phyloP scores from a whole-genome alignment of 1,140 invertebrate genomes.

The Halictus rubicundus region DNA sequence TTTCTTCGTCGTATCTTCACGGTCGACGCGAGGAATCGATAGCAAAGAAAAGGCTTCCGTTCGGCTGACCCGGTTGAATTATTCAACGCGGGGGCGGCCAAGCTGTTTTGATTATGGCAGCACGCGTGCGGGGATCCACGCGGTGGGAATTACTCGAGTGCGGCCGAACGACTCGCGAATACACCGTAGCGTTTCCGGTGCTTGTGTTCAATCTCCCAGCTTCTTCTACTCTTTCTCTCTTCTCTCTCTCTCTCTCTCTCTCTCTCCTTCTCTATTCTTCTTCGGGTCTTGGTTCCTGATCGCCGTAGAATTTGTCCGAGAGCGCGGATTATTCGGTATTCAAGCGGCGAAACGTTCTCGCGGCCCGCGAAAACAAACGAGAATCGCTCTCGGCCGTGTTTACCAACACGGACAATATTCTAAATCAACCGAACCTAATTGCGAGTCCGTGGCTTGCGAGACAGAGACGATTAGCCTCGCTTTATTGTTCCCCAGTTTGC shows the following conservation, averaged over 20 bases:
- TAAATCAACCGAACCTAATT: constrained; percentile 40
- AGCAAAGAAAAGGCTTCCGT: constrained; percentile 10
- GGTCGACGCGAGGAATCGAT: constrained; percentile 39
- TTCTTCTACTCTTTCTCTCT: too few species aligned
- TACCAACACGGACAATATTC: constrained; percentile 42
- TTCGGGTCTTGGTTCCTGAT: too few species aligned
- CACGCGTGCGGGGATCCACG: background rate
- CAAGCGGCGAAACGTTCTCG: background rate
- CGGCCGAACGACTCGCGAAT: too few species aligned
- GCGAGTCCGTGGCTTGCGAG: constrained; percentile 27
- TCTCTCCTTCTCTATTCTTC: too few species aligned
- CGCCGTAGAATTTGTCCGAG: background rate
- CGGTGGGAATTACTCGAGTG: too few species aligned
- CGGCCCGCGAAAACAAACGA: background rate
- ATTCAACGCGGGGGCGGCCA: constrained; percentile 41
- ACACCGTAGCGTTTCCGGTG: too few species aligned
- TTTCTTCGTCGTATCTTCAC: constrained; percentile 8
- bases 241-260: too few species aligned
- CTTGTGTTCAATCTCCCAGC: too few species aligned
- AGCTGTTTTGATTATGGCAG: constrained; percentile 60
- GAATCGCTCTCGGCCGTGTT: constrained; percentile 23
- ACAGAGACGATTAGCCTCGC: background rate
- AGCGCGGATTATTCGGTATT: constrained; percentile 12
- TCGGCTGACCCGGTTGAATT: constrained; percentile 43
- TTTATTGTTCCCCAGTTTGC: background rate